These are phyloP conservation scores for Melanaphis sacchari DNA, from an alignment of 1,140 invertebrate species.

Conservation along the genomic window DNA sequence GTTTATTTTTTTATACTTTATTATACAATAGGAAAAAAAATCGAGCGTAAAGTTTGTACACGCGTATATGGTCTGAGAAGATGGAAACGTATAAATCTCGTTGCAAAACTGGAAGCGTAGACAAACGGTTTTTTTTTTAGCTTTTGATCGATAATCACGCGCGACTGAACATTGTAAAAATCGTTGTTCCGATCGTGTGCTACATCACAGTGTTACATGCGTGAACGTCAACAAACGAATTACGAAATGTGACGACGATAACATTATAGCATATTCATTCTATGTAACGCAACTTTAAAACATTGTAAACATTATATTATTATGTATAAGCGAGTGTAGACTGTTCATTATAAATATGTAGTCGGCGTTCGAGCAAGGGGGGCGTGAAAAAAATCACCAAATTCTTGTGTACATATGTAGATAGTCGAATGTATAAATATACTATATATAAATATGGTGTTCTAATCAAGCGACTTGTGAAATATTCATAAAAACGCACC, in stretches of 20 bases:
- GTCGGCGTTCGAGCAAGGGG: no score
- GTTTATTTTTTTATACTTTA: constrained; percentile 11
- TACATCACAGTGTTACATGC: no score
- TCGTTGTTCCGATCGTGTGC: neutral
- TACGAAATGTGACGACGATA: neutral
- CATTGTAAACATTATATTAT: neutral
- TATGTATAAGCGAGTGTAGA: neutral
- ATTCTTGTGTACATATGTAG: neutral
- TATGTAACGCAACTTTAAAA: neutral
- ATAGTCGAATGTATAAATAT: neutral
- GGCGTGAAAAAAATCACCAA: neutral
- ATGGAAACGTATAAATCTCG: constrained; percentile 45
- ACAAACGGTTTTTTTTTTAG: constrained; percentile 25
- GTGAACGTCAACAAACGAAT: neutral
- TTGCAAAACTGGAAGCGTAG: neutral
- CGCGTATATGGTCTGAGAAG: neutral
- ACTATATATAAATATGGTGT: neutral
- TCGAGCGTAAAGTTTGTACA: neutral
- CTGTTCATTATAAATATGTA: constrained; percentile 1
- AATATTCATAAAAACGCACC: constrained; percentile 51
- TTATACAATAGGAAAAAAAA: neutral
- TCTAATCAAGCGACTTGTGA: constrained; percentile 46
- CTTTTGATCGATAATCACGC: constrained; percentile 3
- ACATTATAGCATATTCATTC: neutral
- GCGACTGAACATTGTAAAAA: neutral